Evolutionary conservation across 1,140 invertebrate species (phyloP), one percentile per base, ranked within the genome.

Genomic region (Hyposmocoma kahamanoa): DNA sequence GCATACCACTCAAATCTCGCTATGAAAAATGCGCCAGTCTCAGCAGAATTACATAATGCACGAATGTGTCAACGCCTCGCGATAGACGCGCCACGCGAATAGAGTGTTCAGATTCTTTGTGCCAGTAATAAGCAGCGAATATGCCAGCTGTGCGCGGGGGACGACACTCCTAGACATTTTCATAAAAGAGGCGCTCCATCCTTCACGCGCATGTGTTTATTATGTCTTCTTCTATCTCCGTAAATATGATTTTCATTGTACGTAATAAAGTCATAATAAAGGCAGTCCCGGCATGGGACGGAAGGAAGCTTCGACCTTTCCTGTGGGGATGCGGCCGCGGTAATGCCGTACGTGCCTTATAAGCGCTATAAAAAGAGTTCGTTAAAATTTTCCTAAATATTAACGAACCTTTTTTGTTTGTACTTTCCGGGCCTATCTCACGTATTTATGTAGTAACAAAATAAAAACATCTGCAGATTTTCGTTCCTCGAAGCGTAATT

Each of bases 231-330:
- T 59, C 56, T 64, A 56, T 67, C 56, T 57, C 42, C 39, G 59
- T 67, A 68, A 73, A 72, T 72, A 75, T 67, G 67, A 67, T 72
- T 68, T 69, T 64, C 64, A 71, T 69, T 72, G 59, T 75, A 42
- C 43, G 59, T 68, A 73, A 73, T 75, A 72, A 70, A 69, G 72
- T 67, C 59, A 53, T 61, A 68, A 72, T 67, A 72, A 75, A 62
- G 48, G 54, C 53, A 44, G 36, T 24, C 55, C 47, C 48, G 30
- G 52, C 53, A 34, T 48, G 68, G 65, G 65, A 61, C 68, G 70
- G 70, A 73, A 75, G 70, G 72, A 72, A 72, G 51, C 57, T 36
- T 53, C 54, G 60, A 52, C 70, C 72, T 62, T 73, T 67, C 72
- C 67, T 67, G 66, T 50, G 53, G 60, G 50, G 22, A 45, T 39